A percentile compares a stretch with the other conserved stretches of the same genome.
These are phyloP conservation scores for Parauchenoglanis ngamensis DNA, from an alignment of 2,797 vertebrate genomes.

Conservation along the genomic window DNA sequence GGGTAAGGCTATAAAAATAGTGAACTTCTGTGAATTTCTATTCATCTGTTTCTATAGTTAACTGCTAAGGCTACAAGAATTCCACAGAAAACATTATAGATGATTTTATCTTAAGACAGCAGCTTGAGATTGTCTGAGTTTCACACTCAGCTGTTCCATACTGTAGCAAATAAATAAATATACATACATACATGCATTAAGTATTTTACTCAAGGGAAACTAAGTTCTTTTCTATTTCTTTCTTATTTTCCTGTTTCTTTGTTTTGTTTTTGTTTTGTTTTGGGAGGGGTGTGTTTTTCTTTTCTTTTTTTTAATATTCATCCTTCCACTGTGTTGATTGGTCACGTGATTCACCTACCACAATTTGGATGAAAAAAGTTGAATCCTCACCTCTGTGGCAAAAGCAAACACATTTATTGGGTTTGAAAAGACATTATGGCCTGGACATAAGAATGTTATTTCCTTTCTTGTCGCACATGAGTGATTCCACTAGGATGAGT, in stretches of 20 bases:
- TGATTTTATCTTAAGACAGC: neutral
- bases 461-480: constrained; percentile 53
- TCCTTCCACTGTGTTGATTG: neutral
- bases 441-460: constrained; percentile 56
- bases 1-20: constrained; percentile 17
- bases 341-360: neutral
- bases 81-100: neutral
- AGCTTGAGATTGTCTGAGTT: neutral
- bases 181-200: neutral
- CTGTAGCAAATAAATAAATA: neutral
- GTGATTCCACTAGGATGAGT: constrained; percentile 51
- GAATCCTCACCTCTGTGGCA: neutral
- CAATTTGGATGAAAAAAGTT: neutral
- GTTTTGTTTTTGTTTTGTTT: neutral
- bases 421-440: constrained; percentile 47
- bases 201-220: no score
- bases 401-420: constrained; percentile 29
- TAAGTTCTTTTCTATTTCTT: neutral
- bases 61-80: neutral
- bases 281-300: no score
- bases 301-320: neutral
- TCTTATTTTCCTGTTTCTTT: neutral
- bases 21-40: neutral
- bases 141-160: neutral
- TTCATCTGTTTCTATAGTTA: neutral